phyloP scores from a whole-genome alignment of 2,888 invertebrate genomes.

The Omphaloscelis lunosa region DNA sequence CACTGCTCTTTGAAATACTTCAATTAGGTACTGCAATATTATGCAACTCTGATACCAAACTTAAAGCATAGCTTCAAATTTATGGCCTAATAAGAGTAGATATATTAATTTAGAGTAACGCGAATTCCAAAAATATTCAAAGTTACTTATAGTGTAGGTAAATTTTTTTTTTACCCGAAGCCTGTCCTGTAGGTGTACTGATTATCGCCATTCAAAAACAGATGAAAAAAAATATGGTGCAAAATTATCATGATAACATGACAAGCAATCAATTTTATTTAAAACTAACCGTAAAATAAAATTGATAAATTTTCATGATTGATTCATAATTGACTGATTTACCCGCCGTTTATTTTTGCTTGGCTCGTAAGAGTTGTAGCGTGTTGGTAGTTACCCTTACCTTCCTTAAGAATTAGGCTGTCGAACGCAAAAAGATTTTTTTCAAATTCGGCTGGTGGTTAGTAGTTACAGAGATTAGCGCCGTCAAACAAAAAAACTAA shows the following conservation, averaged over 20 bases:
- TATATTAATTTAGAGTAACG: background rate
- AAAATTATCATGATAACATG: background rate
- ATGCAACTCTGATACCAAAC: background rate
- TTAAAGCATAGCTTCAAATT: background rate
- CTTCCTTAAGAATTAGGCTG: background rate
- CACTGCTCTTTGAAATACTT: too few species aligned
- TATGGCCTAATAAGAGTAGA: background rate
- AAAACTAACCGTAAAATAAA: background rate
- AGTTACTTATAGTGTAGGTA: background rate
- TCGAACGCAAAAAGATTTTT: too few species aligned
- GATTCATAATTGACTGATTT: background rate
- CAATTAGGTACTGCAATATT: too few species aligned
- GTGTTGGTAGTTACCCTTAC: background rate
- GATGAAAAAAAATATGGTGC: background rate
- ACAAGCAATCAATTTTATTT: background rate
- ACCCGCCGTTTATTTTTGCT: background rate
- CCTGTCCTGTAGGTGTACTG: background rate
- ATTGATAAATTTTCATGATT: background rate
- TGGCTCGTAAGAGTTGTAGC: background rate
- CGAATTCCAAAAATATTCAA: background rate
- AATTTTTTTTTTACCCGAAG: background rate
- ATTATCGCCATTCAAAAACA: background rate
- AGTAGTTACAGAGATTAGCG: too few species aligned
- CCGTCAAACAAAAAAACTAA: too few species aligned
- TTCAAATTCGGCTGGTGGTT: background rate